Evolutionary conservation across 1,140 invertebrate genomes (phyloP), one percentile per base, ranked within the genome.

Genomic region (Drosophila melanica): DNA sequence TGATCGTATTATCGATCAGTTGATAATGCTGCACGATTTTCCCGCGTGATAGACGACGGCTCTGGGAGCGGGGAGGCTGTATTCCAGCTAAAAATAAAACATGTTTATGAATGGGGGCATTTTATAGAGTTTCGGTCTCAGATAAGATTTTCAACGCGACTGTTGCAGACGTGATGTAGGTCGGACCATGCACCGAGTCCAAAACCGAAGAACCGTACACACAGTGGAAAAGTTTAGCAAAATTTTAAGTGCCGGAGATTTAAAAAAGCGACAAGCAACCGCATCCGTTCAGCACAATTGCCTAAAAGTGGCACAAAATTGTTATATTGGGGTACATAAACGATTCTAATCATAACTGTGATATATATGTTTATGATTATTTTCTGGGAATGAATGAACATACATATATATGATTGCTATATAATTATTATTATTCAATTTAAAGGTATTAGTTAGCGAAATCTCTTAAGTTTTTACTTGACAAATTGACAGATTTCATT

Each of bases 151-250:
- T 58, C 8, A 48, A 16, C 42, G 50, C 59, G 44, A 70, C 27
- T 47, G 63, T 33, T 39, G 37, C 16, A 53, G 60, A 45, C 57
- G 44, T 85, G 81, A 77, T 84, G 81, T 85, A 71, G 62, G 27
- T 54, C 47, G 47, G 67, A 72, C 64, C 58, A 58, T 60, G 27
- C 64, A 75, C 69, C 55, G 18, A 23, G 44, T 75, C 51, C 41
- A 44, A 54, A 39, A 47, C 33, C 33, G 44, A 37, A 7, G 57
- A 35, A 45, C 55, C 37, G n/a, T 23, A 47, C 30, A 41, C 33
- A n/a, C 41, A 76, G 41, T 82, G 79, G 79, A 87, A 87, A 82
- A 64, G 59, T 87, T 79, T 70, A n/a, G 48, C 64, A 39, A 50
- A 66, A 8, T 58, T 18, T 48, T 16, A 65, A 51, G 57, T 67